Base-by-base conservation (phyloP, 2,888 invertebrate species). In the Ectobius pallidus region DNA sequence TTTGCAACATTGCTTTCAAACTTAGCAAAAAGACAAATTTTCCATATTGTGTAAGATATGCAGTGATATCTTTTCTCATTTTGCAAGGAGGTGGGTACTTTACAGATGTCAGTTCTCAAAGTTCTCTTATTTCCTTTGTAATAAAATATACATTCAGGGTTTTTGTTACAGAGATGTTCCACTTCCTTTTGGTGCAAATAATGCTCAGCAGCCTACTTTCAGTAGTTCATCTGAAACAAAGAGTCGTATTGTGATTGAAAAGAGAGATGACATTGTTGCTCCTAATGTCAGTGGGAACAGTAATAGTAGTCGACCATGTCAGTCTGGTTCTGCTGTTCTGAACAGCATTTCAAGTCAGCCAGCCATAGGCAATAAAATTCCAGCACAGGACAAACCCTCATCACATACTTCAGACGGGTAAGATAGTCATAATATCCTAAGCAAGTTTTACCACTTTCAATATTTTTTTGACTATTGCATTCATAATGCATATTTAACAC, bases 221-320 rank as follows among this genome's bases (percentile, higher is more conserved):
- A 91, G 92, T 75, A 92, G 90, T 22, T 92, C 92, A 0, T 91
- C 91, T 0, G 92, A 92, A 79, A 88, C 87, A 76, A 92, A 92
- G 83, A 94, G 93, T 77, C 89, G 91, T 65, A 95, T 95, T 77
- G 86, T 91, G 6, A 91, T 95, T 62, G 94, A 95, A 82, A n/a
- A n/a, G 77, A 88, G 88, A 71, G 91, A 90, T 80, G 91, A 90
- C 77, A 87, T 89, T 77, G 83, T 87, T 52, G 86, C 87, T 30
- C 89, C 90, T 2, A 85, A 85, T 73, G 83, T 84, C 70, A 68
- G 75, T 76, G 11, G 32, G 7, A 80, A 39, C 27, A 20, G 62
- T 34, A 63, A 52, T 20, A 68, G 49, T n/a, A 52, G 22, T 14
- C 22, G 30, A 11, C 30, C 68, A 30, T 46, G 68, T 49, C 46